These are phyloP conservation scores for Eilema depressum DNA, from an alignment of 2,888 invertebrate genomes.

Conservation along the genomic window DNA sequence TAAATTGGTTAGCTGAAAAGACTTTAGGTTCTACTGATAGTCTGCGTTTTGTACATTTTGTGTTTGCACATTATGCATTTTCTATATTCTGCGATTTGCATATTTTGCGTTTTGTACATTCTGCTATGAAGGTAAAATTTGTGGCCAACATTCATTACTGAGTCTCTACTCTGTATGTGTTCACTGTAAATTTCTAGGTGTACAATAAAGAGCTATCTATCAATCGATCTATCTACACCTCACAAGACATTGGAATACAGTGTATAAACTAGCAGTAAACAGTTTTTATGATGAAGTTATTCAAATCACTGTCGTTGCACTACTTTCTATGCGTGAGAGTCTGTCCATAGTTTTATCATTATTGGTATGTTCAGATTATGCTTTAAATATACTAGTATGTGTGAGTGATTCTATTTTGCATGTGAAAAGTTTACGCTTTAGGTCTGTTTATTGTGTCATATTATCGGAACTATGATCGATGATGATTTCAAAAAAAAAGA, in stretches of 20 bases:
- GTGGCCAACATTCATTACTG: neutral
- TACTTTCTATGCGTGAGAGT: conserved; percentile 51
- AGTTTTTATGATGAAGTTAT: conserved; percentile 9
- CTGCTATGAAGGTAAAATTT: too few relatives aligned
- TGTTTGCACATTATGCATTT: too few relatives aligned
- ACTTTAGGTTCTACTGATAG: too few relatives aligned
- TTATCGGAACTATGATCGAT: too few relatives aligned
- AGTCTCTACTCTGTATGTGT: neutral
- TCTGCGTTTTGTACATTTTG: too few relatives aligned
- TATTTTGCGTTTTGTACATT: too few relatives aligned
- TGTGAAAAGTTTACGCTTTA: too few relatives aligned
- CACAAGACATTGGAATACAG: neutral
- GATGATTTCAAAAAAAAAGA: too few relatives aligned
- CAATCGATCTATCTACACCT: neutral
- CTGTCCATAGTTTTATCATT: conserved; percentile 1
- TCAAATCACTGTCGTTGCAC: conserved; percentile 47
- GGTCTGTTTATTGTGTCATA: too few relatives aligned
- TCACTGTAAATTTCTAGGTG: too few relatives aligned
- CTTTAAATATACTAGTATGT: neutral
- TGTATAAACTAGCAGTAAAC: neutral
- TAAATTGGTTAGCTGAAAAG: too few relatives aligned
- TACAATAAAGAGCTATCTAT: neutral
- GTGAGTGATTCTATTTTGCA: neutral
- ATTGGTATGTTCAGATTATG: neutral
- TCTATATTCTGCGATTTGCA: too few relatives aligned